Base-by-base conservation (phyloP, 2,113 vertebrate genomes). In the Charadrius vociferus region DNA sequence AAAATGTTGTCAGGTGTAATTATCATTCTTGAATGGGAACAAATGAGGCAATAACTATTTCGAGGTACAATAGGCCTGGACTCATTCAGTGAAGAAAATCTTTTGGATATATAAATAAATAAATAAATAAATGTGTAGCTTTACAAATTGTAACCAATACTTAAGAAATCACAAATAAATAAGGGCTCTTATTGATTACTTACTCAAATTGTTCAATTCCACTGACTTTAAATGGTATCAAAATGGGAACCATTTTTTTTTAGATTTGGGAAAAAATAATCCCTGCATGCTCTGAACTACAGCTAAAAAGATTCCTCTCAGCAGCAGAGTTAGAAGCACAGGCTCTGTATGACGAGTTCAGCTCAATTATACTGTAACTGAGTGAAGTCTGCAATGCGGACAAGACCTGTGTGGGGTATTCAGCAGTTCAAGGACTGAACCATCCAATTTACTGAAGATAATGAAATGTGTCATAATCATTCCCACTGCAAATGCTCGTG, bases 391-490 rank as follows among this genome's bases (percentile, higher is more conserved):
- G 82, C 78, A 95, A 70, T 39, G 83, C 8, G 0, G 87, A 89
- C 87, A 85, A 94, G 95, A 92, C 80, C 89, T 93, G 58, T 80
- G 73, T 59, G 63, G 63, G 75, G 47, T 94, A 91, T 97, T 97
- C 81, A 87, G 81, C 59, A 95, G 81, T 96, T 97, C 96, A 96
- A 96, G 86, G 92, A 89, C 91, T 90, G 92, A 97, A 77, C 61
- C 50, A 86, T 95, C 74, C 89, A 95, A 95, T 97, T 96, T 96
- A 74, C 65, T 89, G 92, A 92, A 96, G 89, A 97, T 97, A 97
- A 97, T 95, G 87, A 97, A 96, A 97, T 84, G 74, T 96, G 90
- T 95, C 94, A 97, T 97, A 97, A 96, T 95, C 87, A 97, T 96
- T 95, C 93, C 86, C 47, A 88, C 82, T 90, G 89, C 72, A 97